A percentile compares a stretch with the other conserved stretches of the same genome.
Evolutionary conservation across 2,113 vertebrate genomes (phyloP).

Genomic region (Ciconia maguari): DNA sequence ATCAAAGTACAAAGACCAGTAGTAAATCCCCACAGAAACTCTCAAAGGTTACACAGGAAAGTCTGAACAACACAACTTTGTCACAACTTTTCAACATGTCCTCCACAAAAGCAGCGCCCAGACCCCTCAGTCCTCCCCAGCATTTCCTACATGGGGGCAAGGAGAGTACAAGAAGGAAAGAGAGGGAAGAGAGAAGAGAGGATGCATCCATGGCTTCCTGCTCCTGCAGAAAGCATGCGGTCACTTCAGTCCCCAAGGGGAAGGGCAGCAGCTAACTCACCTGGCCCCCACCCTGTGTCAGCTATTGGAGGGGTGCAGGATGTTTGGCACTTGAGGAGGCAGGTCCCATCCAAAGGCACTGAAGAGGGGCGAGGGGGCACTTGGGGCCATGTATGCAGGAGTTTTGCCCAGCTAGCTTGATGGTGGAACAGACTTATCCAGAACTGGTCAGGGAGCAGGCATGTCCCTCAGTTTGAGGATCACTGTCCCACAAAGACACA

Average conservation of each 20-base stretch:
- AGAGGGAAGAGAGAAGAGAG: neutral
- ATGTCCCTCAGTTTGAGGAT: neutral
- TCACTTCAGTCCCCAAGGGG: no score
- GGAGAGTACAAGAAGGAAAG: neutral
- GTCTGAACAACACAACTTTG: neutral
- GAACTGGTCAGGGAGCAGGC: neutral
- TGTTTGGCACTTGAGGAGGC: neutral
- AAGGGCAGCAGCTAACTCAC: neutral
- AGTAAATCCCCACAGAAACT: neutral
- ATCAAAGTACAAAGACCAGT: neutral
- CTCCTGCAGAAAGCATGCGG: neutral
- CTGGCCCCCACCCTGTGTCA: no score
- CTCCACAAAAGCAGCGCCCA: neutral
- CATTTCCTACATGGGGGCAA: rapidly evolving
- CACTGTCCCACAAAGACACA: neutral
- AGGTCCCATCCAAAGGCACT: neutral
- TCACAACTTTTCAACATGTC: neutral
- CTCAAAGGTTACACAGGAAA: neutral
- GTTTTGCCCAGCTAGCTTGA: neutral
- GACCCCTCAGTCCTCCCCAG: neutral
- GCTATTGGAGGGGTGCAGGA: neutral
- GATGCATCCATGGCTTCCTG: neutral
- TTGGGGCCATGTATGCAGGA: rapidly evolving
- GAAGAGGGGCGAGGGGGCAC: neutral
- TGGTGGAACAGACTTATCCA: neutral